Conservation (phyloP, 92 coral and sea anemone species). For the Epizoanthus rinbou region DNA sequence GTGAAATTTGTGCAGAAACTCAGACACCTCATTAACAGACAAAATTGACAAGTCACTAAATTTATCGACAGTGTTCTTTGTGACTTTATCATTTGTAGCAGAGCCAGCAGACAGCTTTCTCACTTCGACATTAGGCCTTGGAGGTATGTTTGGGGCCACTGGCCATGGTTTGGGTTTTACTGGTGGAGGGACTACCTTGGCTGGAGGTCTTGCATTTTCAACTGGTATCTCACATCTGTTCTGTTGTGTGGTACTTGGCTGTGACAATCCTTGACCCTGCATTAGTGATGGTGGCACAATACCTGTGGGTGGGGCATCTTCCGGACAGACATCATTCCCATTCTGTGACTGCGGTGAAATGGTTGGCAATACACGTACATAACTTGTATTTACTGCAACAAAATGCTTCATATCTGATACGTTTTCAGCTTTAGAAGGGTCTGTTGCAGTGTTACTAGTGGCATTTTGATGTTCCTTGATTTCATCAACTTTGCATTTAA, state of each 20-base stretch:
- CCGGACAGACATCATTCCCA: too few relatives aligned
- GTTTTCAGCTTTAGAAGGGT: background rate
- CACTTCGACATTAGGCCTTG: constrained; percentile 13
- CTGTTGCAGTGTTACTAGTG: background rate
- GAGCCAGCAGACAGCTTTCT: constrained; percentile 1
- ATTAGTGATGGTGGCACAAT: background rate
- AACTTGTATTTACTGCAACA: constrained; percentile 2
- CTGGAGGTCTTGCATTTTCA: background rate
- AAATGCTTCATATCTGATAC: background rate
- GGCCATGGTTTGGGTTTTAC: constrained; percentile 40
- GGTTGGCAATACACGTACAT: background rate
- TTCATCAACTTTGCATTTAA: constrained; percentile 21
- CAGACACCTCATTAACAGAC: constrained; percentile 72
- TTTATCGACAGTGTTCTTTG: background rate
- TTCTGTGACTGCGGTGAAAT: too few relatives aligned
- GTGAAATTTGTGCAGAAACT: constrained; percentile 72
- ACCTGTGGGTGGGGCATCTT: background rate
- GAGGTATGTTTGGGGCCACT: constrained; percentile 28
- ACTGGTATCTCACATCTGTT: background rate
- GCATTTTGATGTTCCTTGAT: background rate
- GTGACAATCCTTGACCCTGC: background rate
- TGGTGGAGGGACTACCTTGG: background rate
- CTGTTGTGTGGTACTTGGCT: background rate
- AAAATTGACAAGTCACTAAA: constrained; percentile 28
- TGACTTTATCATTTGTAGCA: constrained; percentile 3